phyloP scores from a whole-genome alignment of 2,888 invertebrate genomes.

The Drosophila subquinaria region DNA sequence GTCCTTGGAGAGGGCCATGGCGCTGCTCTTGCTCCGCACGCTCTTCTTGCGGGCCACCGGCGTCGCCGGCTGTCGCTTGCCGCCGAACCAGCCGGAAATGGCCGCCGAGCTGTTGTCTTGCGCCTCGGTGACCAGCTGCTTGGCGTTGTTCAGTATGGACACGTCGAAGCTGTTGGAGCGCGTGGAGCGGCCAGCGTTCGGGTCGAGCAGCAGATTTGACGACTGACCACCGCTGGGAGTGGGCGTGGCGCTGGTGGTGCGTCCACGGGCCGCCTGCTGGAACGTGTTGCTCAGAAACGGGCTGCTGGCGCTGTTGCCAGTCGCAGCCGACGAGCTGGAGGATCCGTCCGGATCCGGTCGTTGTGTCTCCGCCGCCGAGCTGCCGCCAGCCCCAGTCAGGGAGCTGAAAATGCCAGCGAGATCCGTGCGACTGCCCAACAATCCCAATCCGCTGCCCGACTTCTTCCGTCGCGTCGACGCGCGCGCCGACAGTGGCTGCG shows the following conservation, averaged over 20 bases:
- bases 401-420: conserved; percentile 90
- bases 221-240: conserved; percentile 59
- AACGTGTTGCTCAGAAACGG: conserved; percentile 64
- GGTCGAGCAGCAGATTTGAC: conserved; percentile 81
- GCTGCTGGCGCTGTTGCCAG: conserved; percentile 57
- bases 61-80: conserved; percentile 89
- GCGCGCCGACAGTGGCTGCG: conserved; percentile 74
- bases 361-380: conserved; percentile 91
- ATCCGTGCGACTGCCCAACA: conserved; percentile 93
- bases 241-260: conserved; percentile 76
- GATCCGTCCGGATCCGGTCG: conserved; percentile 64
- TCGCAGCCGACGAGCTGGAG: conserved; percentile 67
- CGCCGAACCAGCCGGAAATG: conserved; percentile 91
- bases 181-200: conserved; percentile 87
- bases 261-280: conserved; percentile 71
- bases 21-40: conserved; percentile 86
- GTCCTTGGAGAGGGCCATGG: conserved; percentile 87
- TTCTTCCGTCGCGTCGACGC: conserved; percentile 82
- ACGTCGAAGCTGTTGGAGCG: conserved; percentile 95
- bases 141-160: conserved; percentile 88
- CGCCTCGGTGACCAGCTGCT: conserved; percentile 84
- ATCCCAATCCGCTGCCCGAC: conserved; percentile 86
- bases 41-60: conserved; percentile 90
- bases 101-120: conserved; percentile 86
- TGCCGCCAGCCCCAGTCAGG: conserved; percentile 88